Base-by-base conservation (phyloP, 2,797 vertebrate genomes). In the Pseudochirops corinnae region DNA sequence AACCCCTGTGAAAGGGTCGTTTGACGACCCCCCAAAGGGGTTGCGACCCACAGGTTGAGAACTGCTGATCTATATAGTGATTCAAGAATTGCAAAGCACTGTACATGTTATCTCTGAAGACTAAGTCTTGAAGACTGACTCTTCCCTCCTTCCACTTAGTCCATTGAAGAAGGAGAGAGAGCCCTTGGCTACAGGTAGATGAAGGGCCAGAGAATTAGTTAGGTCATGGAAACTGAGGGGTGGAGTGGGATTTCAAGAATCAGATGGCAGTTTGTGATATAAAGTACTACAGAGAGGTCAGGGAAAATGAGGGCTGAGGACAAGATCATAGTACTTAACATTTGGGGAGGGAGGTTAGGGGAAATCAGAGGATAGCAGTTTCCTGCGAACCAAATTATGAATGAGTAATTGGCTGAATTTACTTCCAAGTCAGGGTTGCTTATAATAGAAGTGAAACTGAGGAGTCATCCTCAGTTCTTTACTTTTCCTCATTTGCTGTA, bases 351-450 rank as follows among this genome's bases (percentile, higher is more conserved):
- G 39, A 50, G 39, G 39, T 87, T 46, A 50, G 39, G 39, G 39
- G 39, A 87, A 87, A 87, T 46, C 74, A 87, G 12, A 87, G 10
- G 39, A 50, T 39, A 82, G 24, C 74, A 50, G 39, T 87, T 87
- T n/a, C n/a, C 18, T 82, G 67, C n/a, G 67, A 82, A 82, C 67
- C 74, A 50, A 87, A 87, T 87, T 87, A 87, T 87, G 74, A 87
- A 87, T 87, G 74, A 50, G 9, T 87, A 87, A 87, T 87, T 87
- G 39, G 39, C 39, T 50, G 74, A 50, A 87, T 87, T 87, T 50
- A 87, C 24, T 87, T 87, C 39, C 74, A 87, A 87, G 74, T 50
- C 74, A 87, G 39, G 24, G 39, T 87, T 50, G 74, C 74, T 87
- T 87, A 87, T 87, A 87, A 87, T 87, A 87, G 39, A 87, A 87